These are phyloP conservation scores for Eurosta solidaginis DNA, from an alignment of 1,140 invertebrate species.

Conservation along the genomic window DNA sequence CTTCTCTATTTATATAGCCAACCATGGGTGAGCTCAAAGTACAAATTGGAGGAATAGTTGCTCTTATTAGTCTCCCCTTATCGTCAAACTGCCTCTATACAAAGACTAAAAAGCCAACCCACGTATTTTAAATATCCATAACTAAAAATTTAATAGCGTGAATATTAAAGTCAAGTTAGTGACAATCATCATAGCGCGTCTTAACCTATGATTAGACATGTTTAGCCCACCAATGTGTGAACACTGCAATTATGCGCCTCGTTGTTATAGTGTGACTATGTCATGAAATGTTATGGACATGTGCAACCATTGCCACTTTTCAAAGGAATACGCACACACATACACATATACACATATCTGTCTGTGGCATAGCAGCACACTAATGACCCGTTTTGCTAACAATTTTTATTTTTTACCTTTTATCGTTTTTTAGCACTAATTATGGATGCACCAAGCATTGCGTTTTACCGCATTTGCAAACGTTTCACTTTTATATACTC, in stretches of 20 bases:
- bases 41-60: no score
- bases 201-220: slow-evolving; percentile 6
- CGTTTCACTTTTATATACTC: neutral
- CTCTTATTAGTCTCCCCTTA: no score
- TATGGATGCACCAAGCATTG: slow-evolving; percentile 15
- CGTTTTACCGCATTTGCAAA: neutral
- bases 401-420: neutral
- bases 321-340: neutral
- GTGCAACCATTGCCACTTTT: neutral
- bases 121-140: no score
- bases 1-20: no score
- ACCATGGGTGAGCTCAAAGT: no score
- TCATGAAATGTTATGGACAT: neutral
- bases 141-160: no score
- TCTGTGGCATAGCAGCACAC: neutral
- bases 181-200: neutral
- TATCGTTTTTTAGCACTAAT: neutral
- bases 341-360: neutral
- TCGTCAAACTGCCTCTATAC: no score
- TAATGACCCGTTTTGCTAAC: neutral
- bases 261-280: neutral
- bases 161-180: slow-evolving; percentile 15
- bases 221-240: neutral
- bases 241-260: neutral
- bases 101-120: no score